Conservation (phyloP, 30 jellyfish, hydroid and myxozoan genomes). For the Morbakka virulenta region DNA sequence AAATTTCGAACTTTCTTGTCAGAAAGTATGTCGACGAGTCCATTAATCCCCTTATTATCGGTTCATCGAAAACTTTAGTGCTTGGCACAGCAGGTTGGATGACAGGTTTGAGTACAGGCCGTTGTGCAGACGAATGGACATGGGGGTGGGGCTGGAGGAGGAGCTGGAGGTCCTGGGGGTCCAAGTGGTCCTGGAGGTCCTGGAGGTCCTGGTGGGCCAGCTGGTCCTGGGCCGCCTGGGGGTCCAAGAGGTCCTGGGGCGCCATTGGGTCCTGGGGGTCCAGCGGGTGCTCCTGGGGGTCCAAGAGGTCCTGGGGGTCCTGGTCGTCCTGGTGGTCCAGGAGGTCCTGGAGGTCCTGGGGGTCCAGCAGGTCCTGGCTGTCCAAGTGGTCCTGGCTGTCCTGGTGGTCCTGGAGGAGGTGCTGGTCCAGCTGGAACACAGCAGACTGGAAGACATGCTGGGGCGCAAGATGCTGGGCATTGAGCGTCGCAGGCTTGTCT, state of each 20-base stretch:
- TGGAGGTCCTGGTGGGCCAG: conserved; percentile 97
- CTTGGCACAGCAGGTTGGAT: neutral
- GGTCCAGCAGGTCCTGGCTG: conserved; percentile 80
- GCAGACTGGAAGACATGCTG: conserved; percentile 93
- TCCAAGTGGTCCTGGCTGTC: conserved; percentile 85
- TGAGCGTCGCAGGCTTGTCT: conserved; percentile 79
- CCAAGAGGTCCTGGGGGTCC: conserved; percentile 63
- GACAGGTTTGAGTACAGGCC: neutral
- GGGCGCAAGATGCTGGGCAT: conserved; percentile 95
- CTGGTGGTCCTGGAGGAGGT: conserved; percentile 95
- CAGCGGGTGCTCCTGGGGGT: conserved; percentile 82
- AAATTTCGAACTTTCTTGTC: no score
- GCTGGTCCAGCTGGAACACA: conserved; percentile 92
- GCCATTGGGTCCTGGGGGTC: conserved; percentile 88
- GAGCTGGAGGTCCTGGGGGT: conserved; percentile 93
- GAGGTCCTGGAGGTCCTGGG: conserved; percentile 81
- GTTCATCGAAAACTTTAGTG: neutral
- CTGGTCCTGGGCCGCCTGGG: conserved; percentile 87
- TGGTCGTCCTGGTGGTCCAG: conserved; percentile 86
- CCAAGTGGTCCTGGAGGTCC: conserved; percentile 94
- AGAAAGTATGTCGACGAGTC: neutral
- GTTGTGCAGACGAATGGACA: neutral
- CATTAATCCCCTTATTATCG: neutral
- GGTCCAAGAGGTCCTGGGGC: conserved; percentile 91
- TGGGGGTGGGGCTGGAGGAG: conserved; percentile 60